Conservation (phyloP, 2,888 invertebrate genomes). For the Diogma glabrata region DNA sequence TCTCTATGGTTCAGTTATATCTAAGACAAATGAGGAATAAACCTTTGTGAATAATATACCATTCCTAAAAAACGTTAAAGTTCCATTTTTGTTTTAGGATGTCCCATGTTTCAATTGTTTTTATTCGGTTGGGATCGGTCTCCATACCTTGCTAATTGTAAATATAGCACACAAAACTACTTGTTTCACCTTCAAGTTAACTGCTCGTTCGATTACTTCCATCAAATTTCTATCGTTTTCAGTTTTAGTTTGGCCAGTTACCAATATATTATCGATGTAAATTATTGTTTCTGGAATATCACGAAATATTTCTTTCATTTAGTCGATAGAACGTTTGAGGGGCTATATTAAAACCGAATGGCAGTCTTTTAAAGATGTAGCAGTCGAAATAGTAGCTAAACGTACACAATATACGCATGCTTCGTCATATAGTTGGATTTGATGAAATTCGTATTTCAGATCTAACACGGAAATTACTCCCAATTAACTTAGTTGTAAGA, state of each 20-base stretch:
- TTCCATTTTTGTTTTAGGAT: conserved; percentile 10
- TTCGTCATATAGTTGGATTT: too few relatives aligned
- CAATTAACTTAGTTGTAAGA: too few relatives aligned
- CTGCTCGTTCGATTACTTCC: conserved; percentile 11
- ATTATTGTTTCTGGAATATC: conserved; percentile 10
- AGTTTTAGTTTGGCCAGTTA: conserved; percentile 9
- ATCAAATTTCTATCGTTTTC: conserved; percentile 15
- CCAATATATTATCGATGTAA: conserved; percentile 14
- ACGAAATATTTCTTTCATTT: too few relatives aligned
- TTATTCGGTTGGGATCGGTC: background rate
- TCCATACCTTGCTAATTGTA: conserved; percentile 10
- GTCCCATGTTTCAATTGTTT: conserved; percentile 6
- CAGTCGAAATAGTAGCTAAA: too few relatives aligned
- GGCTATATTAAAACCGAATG: too few relatives aligned
- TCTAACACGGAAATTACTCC: too few relatives aligned
- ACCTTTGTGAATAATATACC: conserved; percentile 15
- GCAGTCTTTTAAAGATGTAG: too few relatives aligned
- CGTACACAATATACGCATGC: too few relatives aligned
- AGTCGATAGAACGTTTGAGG: too few relatives aligned
- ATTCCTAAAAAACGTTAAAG: conserved; percentile 14
- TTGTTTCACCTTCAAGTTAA: conserved; percentile 12
- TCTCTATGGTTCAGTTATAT: conserved; percentile 14
- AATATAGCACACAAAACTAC: conserved; percentile 16
- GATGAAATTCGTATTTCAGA: too few relatives aligned
- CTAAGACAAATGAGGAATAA: conserved; percentile 15